A percentile compares a stretch with the other conserved stretches of the same genome.
Conservation (phyloP, 1,140 invertebrate genomes). For the Heterodera schachtii region DNA sequence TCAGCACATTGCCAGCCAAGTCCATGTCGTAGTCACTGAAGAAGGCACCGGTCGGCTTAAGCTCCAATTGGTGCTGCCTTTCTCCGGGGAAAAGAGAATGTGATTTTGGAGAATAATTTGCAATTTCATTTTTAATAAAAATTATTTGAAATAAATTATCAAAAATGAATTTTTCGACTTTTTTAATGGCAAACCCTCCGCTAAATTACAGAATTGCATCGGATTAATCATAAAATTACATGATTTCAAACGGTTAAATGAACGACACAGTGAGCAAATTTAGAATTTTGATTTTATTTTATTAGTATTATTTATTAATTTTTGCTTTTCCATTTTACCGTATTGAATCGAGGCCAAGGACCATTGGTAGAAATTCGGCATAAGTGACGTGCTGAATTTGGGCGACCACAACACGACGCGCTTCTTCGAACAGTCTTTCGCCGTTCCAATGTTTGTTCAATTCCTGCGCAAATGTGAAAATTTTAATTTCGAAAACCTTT, state of each 20-base stretch:
- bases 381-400: constrained; percentile 64
- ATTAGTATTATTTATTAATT: background rate
- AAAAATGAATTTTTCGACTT: constrained; percentile 18
- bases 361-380: constrained; percentile 66
- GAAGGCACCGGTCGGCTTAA: constrained; percentile 37
- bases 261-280: too few species aligned
- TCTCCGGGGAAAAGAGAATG: background rate
- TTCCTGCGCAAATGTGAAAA: constrained; percentile 69
- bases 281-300: too few species aligned
- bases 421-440: constrained; percentile 87
- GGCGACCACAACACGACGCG: constrained; percentile 74
- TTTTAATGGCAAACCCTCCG: background rate
- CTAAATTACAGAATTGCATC: too few species aligned
- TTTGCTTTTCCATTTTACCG: constrained; percentile 21
- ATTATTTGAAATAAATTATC: background rate
- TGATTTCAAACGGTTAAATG: too few species aligned
- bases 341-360: constrained; percentile 61
- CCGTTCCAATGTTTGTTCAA: constrained; percentile 92
- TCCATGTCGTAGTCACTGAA: constrained; percentile 50
- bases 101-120: too few species aligned
- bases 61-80: constrained; percentile 45
- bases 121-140: too few species aligned
- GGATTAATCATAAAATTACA: too few species aligned
- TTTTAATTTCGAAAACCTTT: too few species aligned
- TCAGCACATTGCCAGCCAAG: constrained; percentile 46